Evolutionary conservation across 2,113 vertebrate genomes (phyloP), one percentile per base, ranked within the genome.

Genomic region (Emydocephalus ijimae): DNA sequence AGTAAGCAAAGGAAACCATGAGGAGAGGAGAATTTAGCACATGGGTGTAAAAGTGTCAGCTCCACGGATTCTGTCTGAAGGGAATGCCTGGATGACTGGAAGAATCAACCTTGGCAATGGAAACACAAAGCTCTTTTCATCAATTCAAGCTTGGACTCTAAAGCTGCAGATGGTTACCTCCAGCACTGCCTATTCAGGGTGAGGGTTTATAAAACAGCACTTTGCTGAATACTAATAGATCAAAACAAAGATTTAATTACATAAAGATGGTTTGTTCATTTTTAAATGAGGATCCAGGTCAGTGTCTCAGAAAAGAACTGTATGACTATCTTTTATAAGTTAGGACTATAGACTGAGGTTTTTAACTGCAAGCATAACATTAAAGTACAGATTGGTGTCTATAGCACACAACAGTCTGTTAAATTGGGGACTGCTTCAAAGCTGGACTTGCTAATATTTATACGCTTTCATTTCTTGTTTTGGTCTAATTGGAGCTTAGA

Each of bases 61-160:
- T 97, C 97, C 98, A 98, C 98, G 98, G 98, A 98, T 98, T 97
- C 43, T 96, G 97, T 97, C 97, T 98, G 98, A 98, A 97, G 96
- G 96, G 98, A 98, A 98, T 98, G 97, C 97, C 97, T 98, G 98
- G 57, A 98, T 98, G 98, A 97, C 97, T 98, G 96, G 95, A 97
- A 98, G 98, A 98, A 98, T 98, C 98, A 98, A 98, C 98, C 98
- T 98, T 98, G 98, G 98, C 98, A 97, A 96, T 98, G 98, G 97
- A 98, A 97, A 97, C 97, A 98, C 98, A 98, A 98, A 98, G 97
- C 97, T 96, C 98, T 98, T 98, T 98, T 98, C 98, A 98, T 98
- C 97, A 96, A 96, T 97, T 97, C 97, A 97, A 97, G 97, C 0
- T 26, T 97, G 93, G 96, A 87, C 96, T 97, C 97, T 96, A 97